These are phyloP conservation scores for Drosophila sucinea DNA, from an alignment of 1,140 invertebrate species.

Conservation along the genomic window DNA sequence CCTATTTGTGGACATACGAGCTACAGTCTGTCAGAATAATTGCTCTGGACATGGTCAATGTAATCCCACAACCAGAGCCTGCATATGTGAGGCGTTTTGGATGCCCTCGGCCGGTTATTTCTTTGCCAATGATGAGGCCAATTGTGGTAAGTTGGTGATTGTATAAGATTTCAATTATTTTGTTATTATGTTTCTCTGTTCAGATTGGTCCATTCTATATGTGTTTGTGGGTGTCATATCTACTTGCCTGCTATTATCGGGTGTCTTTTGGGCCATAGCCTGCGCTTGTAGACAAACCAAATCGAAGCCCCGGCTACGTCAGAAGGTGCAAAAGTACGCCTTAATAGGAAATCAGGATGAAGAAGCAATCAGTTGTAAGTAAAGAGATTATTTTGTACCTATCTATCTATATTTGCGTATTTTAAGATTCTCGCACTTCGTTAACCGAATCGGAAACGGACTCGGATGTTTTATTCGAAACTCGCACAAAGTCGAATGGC, in stretches of 20 bases:
- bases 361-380: constrained; percentile 84
- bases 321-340: constrained; percentile 86
- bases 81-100: constrained; percentile 97
- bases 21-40: constrained; percentile 94
- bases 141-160: constrained; percentile 83
- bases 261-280: constrained; percentile 88
- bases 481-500: constrained; percentile 85
- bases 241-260: constrained; percentile 86
- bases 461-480: constrained; percentile 89
- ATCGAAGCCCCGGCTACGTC: constrained; percentile 76
- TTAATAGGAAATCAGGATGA: constrained; percentile 86
- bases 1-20: constrained; percentile 90
- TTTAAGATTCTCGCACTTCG: constrained; percentile 84
- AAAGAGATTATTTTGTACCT: background rate
- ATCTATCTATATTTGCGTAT: background rate
- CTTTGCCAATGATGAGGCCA: constrained; percentile 84
- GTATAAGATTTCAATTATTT: background rate
- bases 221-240: constrained; percentile 90
- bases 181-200: constrained; percentile 46
- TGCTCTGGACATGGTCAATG: constrained; percentile 96
- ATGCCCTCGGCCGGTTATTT: constrained; percentile 89
- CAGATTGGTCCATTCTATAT: constrained; percentile 95
- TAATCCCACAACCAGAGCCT: constrained; percentile 91
- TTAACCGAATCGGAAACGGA: constrained; percentile 90
- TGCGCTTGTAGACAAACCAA: constrained; percentile 87